phyloP scores from a whole-genome alignment of 2,113 vertebrate genomes.

The Lichenostomus cassidix region DNA sequence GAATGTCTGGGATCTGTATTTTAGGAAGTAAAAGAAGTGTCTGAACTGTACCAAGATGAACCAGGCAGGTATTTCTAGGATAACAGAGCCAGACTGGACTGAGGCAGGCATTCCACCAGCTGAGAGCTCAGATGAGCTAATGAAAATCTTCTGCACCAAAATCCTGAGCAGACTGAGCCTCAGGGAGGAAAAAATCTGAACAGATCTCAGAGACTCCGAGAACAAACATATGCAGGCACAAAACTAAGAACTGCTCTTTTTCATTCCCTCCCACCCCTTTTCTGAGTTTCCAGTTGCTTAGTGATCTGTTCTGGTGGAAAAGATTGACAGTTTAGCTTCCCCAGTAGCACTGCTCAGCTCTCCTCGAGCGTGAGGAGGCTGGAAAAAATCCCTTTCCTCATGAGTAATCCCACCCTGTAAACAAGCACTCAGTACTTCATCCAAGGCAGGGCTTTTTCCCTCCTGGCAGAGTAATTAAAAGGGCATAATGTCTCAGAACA shows the following conservation, averaged over 20 bases:
- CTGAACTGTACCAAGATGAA: neutral
- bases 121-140: neutral
- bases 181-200: neutral
- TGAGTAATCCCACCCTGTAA: neutral
- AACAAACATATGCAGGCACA: neutral
- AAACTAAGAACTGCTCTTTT: constrained; percentile 2
- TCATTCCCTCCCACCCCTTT: neutral
- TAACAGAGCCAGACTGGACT: neutral
- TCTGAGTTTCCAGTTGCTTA: neutral
- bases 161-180: neutral
- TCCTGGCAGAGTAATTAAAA: neutral
- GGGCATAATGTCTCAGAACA: neutral
- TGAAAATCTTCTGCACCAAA: neutral
- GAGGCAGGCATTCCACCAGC: neutral
- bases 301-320: neutral
- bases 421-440: neutral
- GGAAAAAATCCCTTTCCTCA: neutral
- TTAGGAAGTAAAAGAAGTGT: neutral
- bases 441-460: neutral
- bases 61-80: neutral
- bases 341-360: neutral
- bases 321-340: neutral
- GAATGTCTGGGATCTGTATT: neutral
- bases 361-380: neutral
- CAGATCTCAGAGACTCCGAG: neutral